phyloP scores from a whole-genome alignment of 2,888 invertebrate genomes.

The Orthosia gothica region DNA sequence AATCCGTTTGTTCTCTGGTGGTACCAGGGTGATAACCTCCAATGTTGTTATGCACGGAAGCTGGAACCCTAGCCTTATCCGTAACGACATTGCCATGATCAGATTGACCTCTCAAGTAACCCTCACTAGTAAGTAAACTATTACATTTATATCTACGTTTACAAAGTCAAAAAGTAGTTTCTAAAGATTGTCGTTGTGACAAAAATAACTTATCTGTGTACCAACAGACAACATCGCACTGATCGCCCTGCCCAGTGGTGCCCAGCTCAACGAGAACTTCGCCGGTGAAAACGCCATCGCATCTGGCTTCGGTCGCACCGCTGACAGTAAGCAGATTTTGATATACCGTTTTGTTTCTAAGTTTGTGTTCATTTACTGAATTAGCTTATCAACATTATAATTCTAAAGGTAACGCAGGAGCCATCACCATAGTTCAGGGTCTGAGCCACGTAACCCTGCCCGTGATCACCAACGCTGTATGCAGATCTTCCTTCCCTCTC shows the following conservation, averaged over 20 bases:
- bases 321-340: conserved; percentile 15
- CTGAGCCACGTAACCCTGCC: conserved; percentile 39
- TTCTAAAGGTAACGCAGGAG: conserved; percentile 14
- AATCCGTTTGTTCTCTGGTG: conserved; percentile 74
- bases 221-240: conserved; percentile 67
- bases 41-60: conserved; percentile 57
- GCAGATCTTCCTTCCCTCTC: conserved; percentile 32
- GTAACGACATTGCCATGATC: conserved; percentile 78
- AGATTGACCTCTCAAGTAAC: conserved; percentile 48
- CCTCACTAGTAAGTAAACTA: conserved; percentile 23
- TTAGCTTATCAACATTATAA: background rate
- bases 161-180: too few relatives aligned
- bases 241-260: conserved; percentile 72
- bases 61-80: conserved; percentile 72
- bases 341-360: background rate
- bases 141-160: background rate
- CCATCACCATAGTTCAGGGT: conserved; percentile 16
- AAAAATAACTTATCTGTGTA: background rate
- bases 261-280: conserved; percentile 69
- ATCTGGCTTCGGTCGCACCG: conserved; percentile 79
- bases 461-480: conserved; percentile 42
- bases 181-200: too few relatives aligned
- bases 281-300: conserved; percentile 73
- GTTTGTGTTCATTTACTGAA: background rate
- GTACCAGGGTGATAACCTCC: conserved; percentile 70